These are phyloP conservation scores for Lepisosteus osseus DNA, from an alignment of 2,113 vertebrate genomes.

Conservation along the genomic window DNA sequence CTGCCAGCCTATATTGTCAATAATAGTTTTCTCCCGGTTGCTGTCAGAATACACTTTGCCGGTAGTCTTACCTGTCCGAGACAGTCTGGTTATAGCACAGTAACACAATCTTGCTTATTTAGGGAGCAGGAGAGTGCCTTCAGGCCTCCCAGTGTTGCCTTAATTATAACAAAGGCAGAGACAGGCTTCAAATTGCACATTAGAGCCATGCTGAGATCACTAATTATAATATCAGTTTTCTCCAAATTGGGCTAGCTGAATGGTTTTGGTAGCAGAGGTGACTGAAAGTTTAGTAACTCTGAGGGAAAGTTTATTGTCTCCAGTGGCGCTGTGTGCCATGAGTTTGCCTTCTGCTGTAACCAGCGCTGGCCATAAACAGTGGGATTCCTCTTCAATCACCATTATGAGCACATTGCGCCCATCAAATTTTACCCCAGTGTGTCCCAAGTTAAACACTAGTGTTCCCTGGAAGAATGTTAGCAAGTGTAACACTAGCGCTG, in stretches of 20 bases:
- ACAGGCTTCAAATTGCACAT: constrained; percentile 68
- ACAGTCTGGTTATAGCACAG: constrained; percentile 46
- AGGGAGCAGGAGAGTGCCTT: constrained; percentile 45
- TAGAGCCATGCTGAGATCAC: constrained; percentile 68
- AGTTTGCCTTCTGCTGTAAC: constrained; percentile 62
- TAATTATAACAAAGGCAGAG: constrained; percentile 67
- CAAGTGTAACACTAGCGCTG: constrained; percentile 67
- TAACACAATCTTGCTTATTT: constrained; percentile 65
- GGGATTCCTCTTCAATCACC: constrained; percentile 80
- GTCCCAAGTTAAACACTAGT: constrained; percentile 57
- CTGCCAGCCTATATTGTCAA: constrained; percentile 53
- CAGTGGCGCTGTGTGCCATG: constrained; percentile 69
- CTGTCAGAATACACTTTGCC: constrained; percentile 45
- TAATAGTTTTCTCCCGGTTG: constrained; percentile 52
- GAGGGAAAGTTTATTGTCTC: constrained; percentile 73
- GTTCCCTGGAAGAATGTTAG: constrained; percentile 68
- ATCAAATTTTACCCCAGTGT: constrained; percentile 77
- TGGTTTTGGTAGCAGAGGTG: constrained; percentile 62
- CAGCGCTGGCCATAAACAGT: constrained; percentile 66
- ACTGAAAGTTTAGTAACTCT: constrained; percentile 68
- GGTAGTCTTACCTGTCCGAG: constrained; percentile 61
- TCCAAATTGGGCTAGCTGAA: constrained; percentile 54
- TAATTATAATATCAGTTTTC: constrained; percentile 88
- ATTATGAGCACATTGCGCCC: constrained; percentile 70
- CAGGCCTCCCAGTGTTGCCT: constrained; percentile 47